Base-by-base conservation (phyloP, 2,797 vertebrate genomes). In the Varecia variegata region DNA sequence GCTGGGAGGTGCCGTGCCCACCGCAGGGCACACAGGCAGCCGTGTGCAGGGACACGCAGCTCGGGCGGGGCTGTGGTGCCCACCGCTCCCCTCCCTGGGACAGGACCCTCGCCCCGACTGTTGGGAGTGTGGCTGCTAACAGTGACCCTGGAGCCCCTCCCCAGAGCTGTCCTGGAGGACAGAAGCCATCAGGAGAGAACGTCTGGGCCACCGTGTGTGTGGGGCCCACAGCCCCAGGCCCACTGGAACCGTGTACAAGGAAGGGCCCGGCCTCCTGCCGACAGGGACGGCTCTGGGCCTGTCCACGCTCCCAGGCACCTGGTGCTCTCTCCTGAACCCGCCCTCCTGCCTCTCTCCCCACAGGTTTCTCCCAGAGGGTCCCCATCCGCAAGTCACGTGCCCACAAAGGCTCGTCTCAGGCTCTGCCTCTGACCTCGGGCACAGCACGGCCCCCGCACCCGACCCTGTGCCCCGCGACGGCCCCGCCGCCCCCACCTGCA, bases 401-500 rank as follows among this genome's bases (percentile, higher is more conserved):
- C 40, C 27, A 38, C 17, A 12, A 9, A 5, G 3, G 71, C 40
- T 3, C 0, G 1, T 1, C 58, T 21, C 27, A 1, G 52, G 45
- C 62, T 8, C 50, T 1, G 25, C 6, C 32, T 0, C 25, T 0
- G 62, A 21, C 21, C 50, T 1, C 4, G 6, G 56, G 23, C 8
- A 2, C 35, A 0, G 0, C 2, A 15, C 0, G 0, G 67, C 12
- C 7, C 50, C 1, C 10, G 3, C 3, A 50, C 23, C 65, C 0
- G 3, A 35, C 79, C 74, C 5, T 0, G 10, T 0, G 6, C 45
- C 47, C 73, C 1, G 0, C 0, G 7, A 5, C 0, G 1, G 7
- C 38, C 60, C 62, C 4, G 0, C 5, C 4, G 38, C 35, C 27
- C 86, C 3, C 98, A 99, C 99, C 99, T 99, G 99, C 12, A 99